Evolutionary conservation across 2,113 vertebrate genomes (phyloP).

Genomic region (Vidua macroura): DNA sequence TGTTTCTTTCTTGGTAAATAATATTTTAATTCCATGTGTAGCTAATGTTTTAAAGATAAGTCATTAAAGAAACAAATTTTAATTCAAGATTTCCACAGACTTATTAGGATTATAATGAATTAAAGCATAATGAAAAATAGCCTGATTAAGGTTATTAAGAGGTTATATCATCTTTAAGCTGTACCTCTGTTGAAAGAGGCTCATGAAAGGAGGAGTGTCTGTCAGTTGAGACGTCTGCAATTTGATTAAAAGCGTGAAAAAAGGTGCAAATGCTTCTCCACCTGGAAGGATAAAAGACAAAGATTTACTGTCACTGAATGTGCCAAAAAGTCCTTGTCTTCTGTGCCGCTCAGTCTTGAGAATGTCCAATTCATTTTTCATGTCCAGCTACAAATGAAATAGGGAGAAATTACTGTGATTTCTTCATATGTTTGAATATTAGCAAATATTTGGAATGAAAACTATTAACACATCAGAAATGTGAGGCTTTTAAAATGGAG

Average conservation of each 20-base stretch:
- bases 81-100: conserved; percentile 25
- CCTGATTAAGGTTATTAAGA: conserved; percentile 56
- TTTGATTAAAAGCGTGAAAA: conserved; percentile 19
- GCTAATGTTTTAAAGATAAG: conserved; percentile 44
- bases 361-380: not conserved
- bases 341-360: not conserved
- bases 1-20: conserved; percentile 30
- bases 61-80: conserved; percentile 36
- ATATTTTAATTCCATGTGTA: conserved; percentile 20
- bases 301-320: not conserved
- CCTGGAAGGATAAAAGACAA: conserved; percentile 10
- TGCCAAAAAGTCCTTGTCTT: not conserved
- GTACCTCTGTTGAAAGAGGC: not conserved
- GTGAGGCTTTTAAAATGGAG: not conserved
- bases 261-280: not conserved
- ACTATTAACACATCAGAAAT: not conserved
- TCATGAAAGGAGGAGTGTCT: not conserved
- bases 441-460: not conserved
- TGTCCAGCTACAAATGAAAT: not conserved
- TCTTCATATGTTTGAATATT: not conserved
- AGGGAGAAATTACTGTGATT: not conserved
- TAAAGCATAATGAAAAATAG: conserved; percentile 44
- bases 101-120: conserved; percentile 49
- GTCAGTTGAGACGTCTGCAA: not conserved
- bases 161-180: conserved; percentile 33